Evolutionary conservation across 2,888 invertebrate species (phyloP).

Genomic region (Drosophila nr. medialis): DNA sequence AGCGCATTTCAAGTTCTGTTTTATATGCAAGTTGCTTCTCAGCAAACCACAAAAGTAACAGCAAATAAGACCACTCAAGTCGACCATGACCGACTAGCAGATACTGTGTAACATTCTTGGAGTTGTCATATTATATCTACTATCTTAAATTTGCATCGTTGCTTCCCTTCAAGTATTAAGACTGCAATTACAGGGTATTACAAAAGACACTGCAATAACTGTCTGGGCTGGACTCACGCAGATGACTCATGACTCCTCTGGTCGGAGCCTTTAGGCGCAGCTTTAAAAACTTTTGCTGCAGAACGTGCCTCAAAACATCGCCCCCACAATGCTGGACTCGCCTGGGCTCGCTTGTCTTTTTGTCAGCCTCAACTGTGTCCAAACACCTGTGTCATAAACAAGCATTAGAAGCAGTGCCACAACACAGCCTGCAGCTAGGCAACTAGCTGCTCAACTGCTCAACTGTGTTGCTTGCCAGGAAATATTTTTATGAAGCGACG

Average conservation of each 20-base stretch:
- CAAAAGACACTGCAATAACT: conserved; percentile 20
- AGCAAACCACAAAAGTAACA: conserved; percentile 21
- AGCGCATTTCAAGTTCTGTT: conserved; percentile 64
- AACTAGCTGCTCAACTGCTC: conserved; percentile 8
- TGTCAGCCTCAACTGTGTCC: conserved; percentile 14
- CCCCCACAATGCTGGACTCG: conserved; percentile 14
- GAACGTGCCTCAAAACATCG: conserved; percentile 37
- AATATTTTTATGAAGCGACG: conserved; percentile 68
- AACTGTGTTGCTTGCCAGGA: conserved; percentile 25
- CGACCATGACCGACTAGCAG: background rate
- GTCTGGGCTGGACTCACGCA: conserved; percentile 12
- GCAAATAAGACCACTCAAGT: background rate
- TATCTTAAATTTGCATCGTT: background rate
- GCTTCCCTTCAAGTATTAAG: background rate
- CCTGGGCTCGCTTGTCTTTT: background rate
- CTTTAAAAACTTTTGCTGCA: conserved; percentile 36
- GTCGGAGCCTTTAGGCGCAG: conserved; percentile 53
- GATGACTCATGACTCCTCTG: conserved; percentile 49
- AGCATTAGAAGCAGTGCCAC: conserved; percentile 45
- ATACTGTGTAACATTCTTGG: background rate
- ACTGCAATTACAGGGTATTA: background rate
- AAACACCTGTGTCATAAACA: conserved; percentile 61
- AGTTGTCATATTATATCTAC: background rate
- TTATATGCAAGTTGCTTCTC: conserved; percentile 64
- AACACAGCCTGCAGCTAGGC: conserved; percentile 7